Conservation (phyloP, 1,140 invertebrate genomes). For the Aphis craccivora region DNA sequence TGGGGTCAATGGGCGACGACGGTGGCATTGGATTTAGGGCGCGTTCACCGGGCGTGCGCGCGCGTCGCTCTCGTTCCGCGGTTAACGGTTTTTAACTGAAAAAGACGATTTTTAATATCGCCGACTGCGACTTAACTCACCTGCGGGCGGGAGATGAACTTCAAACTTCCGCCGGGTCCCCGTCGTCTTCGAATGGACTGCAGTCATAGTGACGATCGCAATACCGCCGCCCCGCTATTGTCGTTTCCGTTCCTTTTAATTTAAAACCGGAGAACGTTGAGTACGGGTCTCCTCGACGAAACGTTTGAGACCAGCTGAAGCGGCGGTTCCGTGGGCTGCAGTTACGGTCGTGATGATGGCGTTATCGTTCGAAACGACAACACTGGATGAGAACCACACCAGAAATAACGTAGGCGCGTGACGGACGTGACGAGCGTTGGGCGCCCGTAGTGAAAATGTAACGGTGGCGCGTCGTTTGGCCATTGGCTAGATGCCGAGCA, state of each 20-base stretch:
- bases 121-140: background rate
- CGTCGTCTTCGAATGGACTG: background rate
- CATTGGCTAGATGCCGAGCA: background rate
- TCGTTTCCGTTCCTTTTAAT: background rate
- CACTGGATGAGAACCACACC: background rate
- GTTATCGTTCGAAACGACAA: background rate
- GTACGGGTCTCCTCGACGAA: too few relatives aligned
- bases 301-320: background rate
- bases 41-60: background rate
- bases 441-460: constrained; percentile 38
- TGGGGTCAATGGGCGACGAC: background rate
- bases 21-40: background rate
- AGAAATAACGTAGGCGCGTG: background rate
- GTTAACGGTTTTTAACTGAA: background rate
- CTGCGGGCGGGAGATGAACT: too few relatives aligned
- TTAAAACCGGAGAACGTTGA: background rate
- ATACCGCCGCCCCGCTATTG: too few relatives aligned
- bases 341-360: background rate
- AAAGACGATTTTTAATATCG: background rate
- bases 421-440: background rate
- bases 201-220: background rate
- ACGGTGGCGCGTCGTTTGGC: constrained; percentile 36
- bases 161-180: background rate
- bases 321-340: background rate
- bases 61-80: too few relatives aligned